Conservation (phyloP, 2,888 invertebrate genomes). For the Chymomyza fuscimana region DNA sequence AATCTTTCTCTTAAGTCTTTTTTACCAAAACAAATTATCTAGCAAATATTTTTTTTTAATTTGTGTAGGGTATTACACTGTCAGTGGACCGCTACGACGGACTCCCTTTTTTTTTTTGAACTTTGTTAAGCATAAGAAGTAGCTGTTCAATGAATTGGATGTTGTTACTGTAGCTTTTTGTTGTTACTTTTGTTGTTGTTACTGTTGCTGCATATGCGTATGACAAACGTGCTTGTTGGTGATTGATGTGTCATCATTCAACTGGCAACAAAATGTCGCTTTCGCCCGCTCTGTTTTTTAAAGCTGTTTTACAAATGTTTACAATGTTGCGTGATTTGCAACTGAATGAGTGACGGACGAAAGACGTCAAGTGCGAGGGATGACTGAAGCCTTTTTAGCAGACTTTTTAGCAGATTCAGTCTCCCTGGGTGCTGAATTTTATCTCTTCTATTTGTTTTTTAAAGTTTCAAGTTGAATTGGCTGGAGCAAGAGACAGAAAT, state of each 20-base stretch:
- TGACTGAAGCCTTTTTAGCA: background rate
- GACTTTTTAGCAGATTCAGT: background rate
- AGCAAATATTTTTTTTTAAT: too few species aligned
- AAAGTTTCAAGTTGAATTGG: background rate
- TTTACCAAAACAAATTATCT: too few species aligned
- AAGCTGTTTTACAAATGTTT: slow-evolving; percentile 73
- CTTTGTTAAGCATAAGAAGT: slow-evolving; percentile 24
- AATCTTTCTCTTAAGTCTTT: too few species aligned
- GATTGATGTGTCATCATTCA: slow-evolving; percentile 71
- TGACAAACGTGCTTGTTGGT: slow-evolving; percentile 63
- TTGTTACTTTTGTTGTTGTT: background rate
- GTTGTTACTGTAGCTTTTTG: background rate
- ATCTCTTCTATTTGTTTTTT: background rate
- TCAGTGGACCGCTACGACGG: too few species aligned
- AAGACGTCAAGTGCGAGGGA: slow-evolving; percentile 27
- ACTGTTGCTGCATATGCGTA: slow-evolving; percentile 20
- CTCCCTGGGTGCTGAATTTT: background rate
- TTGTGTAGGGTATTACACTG: too few species aligned
- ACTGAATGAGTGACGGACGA: slow-evolving; percentile 55
- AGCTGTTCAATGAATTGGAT: slow-evolving; percentile 49
- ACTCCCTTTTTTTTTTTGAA: background rate
- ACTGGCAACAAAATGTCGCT: slow-evolving; percentile 45
- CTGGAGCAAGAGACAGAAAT: background rate
- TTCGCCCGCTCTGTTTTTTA: slow-evolving; percentile 28
- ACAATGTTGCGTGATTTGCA: slow-evolving; percentile 73